Evolutionary conservation across 1,140 invertebrate genomes (phyloP).

Genomic region (Mylabris phalerata): DNA sequence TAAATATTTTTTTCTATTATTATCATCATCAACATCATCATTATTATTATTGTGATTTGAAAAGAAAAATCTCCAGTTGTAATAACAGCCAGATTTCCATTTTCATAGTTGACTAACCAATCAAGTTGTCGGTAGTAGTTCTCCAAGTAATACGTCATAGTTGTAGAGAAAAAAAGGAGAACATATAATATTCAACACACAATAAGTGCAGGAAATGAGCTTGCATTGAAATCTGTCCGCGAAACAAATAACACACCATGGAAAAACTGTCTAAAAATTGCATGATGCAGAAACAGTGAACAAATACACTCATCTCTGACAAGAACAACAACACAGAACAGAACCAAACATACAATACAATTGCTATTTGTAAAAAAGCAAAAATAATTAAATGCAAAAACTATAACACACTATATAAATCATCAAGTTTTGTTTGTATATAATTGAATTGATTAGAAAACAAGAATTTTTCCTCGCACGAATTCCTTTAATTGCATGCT

Average conservation of each 20-base stretch:
- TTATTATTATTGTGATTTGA: too few relatives aligned
- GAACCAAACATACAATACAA: too few relatives aligned
- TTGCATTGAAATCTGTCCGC: constrained; percentile 28
- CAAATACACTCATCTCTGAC: too few relatives aligned
- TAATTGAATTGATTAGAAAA: too few relatives aligned
- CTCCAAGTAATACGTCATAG: constrained; percentile 19
- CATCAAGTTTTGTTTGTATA: too few relatives aligned
- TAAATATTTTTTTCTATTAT: too few relatives aligned
- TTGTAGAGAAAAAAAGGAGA: background rate
- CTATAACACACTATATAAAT: too few relatives aligned
- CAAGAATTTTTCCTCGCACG: background rate
- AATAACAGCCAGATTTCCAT: constrained; percentile 5
- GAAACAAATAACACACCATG: constrained; percentile 20
- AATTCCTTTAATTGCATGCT: constrained; percentile 11
- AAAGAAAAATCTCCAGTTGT: constrained; percentile 7
- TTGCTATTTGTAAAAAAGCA: too few relatives aligned
- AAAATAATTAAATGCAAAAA: too few relatives aligned
- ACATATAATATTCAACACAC: constrained; percentile 35
- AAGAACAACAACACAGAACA: too few relatives aligned
- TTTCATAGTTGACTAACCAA: constrained; percentile 7
- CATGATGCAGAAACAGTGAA: background rate
- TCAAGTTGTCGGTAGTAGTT: constrained; percentile 16
- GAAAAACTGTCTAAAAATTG: constrained; percentile 5
- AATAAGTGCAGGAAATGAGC: constrained; percentile 34
- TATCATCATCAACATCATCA: too few relatives aligned